These are phyloP conservation scores for Cydia strobilella DNA, from an alignment of 1,140 invertebrate species.

Conservation along the genomic window DNA sequence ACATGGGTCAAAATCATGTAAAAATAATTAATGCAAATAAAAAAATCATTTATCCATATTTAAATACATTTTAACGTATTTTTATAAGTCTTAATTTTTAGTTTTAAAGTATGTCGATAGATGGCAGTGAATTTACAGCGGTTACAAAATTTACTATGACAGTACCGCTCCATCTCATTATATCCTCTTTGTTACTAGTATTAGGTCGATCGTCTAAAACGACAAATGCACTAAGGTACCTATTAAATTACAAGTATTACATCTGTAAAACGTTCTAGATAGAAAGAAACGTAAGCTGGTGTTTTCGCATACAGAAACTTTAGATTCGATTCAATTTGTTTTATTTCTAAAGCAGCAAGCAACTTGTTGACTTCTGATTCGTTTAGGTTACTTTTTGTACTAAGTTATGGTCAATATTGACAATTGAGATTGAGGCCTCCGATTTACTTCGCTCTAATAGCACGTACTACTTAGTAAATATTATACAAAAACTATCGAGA, in stretches of 20 bases:
- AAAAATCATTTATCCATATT: no score
- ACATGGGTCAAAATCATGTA: no score
- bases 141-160: no score
- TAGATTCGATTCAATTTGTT: not conserved
- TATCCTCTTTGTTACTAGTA: no score
- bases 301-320: not conserved
- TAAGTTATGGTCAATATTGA: slow-evolving; percentile 17
- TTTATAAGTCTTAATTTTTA: no score
- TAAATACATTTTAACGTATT: no score
- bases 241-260: no score
- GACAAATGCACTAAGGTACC: not conserved
- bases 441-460: slow-evolving; percentile 20
- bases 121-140: no score
- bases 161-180: no score
- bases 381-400: slow-evolving; percentile 14
- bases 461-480: slow-evolving; percentile 9
- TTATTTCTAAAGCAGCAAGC: not conserved
- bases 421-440: slow-evolving; percentile 20
- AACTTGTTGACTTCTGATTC: slow-evolving; percentile 16
- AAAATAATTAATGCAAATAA: no score
- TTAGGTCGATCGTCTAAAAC: not conserved
- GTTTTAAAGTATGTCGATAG: no score
- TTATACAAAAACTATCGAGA: slow-evolving; percentile 4
- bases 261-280: not conserved
- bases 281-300: not conserved